Base-by-base conservation (phyloP, 1,140 invertebrate genomes). In the Gryllus bimaculatus region DNA sequence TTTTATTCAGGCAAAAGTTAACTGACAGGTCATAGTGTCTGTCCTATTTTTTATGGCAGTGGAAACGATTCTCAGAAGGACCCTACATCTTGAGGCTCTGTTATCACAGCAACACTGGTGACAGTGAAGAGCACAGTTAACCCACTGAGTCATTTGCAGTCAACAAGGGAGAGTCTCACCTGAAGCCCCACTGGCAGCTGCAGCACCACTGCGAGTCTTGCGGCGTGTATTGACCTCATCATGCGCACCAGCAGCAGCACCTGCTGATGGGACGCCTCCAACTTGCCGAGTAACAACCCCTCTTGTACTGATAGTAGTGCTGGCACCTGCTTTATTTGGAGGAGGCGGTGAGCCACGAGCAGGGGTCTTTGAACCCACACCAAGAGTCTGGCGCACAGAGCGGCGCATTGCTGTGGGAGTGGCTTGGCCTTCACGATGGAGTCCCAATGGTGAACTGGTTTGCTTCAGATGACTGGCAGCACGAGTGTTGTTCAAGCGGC, bases 81-180 rank as follows among this genome's bases (percentile, higher is more conserved):
- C 54, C 18, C 54, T 66, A 18, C 54, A 66, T 7, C 10, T 66
- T 18, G 18, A 10, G 18, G 54, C 54, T 66, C 54, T 66, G 18
- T 18, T 66, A 66, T 66, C 18, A 66, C 54, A 66, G 54, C 54
- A 66, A 18, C 54, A 66, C 54, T 66, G 54, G 18, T 66, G 54
- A 66, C 54, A 66, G 54, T 18, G 54, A 66, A 66, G 54, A 66
- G 54, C 18, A 18, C 54, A 66, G 54, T 66, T 66, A 66, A 10
- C 54, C 54, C 54, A 66, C 54, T 18, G 10, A 13, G 54, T 66
- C 18, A 18, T 18, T 66, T 66, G 54, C 54, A 66, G 54, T 66
- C 54, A 66, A 66, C 54, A 66, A 66, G 54, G 54, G 54, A 66
- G 54, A 66, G 54, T 66, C 54, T 66, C 54, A 66, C 54, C 54